Evolutionary conservation across 2,888 invertebrate species (phyloP), one percentile per base, ranked within the genome.

Genomic region (Meganola albula): DNA sequence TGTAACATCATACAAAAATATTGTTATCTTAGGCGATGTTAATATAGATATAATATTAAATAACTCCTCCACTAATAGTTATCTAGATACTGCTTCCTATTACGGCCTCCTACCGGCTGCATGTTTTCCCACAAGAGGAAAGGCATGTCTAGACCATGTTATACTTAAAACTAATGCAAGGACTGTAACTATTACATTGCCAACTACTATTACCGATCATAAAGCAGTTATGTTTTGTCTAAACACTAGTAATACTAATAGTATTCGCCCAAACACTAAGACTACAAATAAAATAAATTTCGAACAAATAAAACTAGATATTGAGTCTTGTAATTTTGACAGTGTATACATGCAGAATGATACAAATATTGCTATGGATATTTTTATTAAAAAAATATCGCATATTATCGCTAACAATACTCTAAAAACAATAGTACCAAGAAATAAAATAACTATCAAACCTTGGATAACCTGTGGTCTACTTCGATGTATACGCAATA

Each of bases 141-240:
- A 27, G 27, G 10, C 23, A 3, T 33, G 32, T 16, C 13, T 33
- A 11, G 32, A 33, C 11, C 32, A 33, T 5, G 27, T 33, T 11
- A 33, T 33, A 7, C 9, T 33, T 7, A 33, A 24, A 12, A 33
- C 32, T 9, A 22, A 16, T 3, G 12, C 18, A 2, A 16, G n/a
- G 3, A 16, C 18, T 10, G 10, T 23, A 6, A 10, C 14, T 3
- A 1, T 22, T 9, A 3, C 12, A 10, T 4, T 25, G 1, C 10
- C 4, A 5, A 23, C 32, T 2, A n/a, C 13, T 13, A 10, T 33
- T 9, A 33, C 27, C 2, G 32, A 27, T 24, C 32, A 33, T 24
- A 16, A 11, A 16, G 10, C 32, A 1, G 7, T 12, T 12, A 12
- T 33, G 5, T 33, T 33, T 12, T 33, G 32, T 7, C 4, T 28